A percentile compares a stretch with the other conserved stretches of the same genome.
Conservation (phyloP, 2,888 invertebrate species). For the Plutella xylostella region DNA sequence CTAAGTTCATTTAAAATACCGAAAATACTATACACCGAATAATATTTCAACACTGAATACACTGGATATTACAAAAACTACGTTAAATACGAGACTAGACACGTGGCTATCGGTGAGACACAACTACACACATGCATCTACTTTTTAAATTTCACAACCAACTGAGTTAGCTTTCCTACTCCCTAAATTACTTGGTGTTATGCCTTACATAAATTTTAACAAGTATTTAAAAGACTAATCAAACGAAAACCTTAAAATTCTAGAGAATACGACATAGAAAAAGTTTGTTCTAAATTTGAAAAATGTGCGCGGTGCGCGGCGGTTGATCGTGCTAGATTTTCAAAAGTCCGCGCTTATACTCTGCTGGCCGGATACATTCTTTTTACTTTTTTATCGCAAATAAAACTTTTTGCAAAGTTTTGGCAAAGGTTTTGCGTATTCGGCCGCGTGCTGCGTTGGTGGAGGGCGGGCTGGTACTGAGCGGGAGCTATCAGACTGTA, state of each 20-base stretch:
- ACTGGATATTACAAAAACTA: neutral
- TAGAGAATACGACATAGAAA: neutral
- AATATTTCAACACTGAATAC: neutral
- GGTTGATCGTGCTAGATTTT: neutral
- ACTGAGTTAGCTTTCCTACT: conserved; percentile 31
- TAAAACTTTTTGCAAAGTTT: conserved; percentile 13
- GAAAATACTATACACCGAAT: neutral
- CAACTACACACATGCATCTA: conserved; percentile 12
- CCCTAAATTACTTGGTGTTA: conserved; percentile 5
- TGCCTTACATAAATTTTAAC: conserved; percentile 4
- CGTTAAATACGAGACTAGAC: neutral
- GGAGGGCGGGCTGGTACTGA: conserved; percentile 50
- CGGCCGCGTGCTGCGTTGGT: conserved; percentile 43
- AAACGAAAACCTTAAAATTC: neutral
- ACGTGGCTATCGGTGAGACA: conserved; percentile 8
- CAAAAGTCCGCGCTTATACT: neutral
- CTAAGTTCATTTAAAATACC: neutral
- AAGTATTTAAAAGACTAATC: neutral
- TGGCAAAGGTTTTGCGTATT: conserved; percentile 13
- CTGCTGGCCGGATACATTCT: neutral
- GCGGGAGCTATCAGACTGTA: conserved; percentile 43
- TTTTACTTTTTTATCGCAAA: neutral
- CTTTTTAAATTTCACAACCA: conserved; percentile 31
- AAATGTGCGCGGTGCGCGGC: conserved; percentile 10
- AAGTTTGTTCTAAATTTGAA: conserved; percentile 12